Percentiles rank a stretch among this genome's conserved stretches.
Conservation (phyloP, 2,888 invertebrate genomes). For the Fabriciana adippe region DNA sequence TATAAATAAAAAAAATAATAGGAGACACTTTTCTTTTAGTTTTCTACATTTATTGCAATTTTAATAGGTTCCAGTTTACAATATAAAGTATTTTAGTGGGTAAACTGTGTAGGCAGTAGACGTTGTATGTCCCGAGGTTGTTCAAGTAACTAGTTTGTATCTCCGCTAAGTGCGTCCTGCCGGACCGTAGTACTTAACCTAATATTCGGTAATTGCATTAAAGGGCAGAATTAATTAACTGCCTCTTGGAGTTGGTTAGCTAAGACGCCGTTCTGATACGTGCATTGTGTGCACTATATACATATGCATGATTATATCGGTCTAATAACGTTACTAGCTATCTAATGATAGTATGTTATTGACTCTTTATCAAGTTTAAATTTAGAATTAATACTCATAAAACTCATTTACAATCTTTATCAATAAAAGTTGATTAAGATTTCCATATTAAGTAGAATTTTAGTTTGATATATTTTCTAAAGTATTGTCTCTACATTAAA, state of each 20-base stretch:
- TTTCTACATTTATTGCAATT: slow-evolving; percentile 2
- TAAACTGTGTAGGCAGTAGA: slow-evolving; percentile 26
- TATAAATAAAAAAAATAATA: background rate
- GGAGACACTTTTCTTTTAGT: background rate
- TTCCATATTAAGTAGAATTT: too few species aligned
- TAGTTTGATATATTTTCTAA: too few species aligned
- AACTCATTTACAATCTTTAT: too few species aligned
- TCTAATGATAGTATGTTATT: background rate
- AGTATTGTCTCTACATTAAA: too few species aligned
- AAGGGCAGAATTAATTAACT: slow-evolving; percentile 71
- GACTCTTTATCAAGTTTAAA: background rate
- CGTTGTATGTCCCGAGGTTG: slow-evolving; percentile 44
- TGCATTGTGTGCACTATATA: slow-evolving; percentile 32
- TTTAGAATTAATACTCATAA: too few species aligned
- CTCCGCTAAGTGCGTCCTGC: slow-evolving; percentile 68
- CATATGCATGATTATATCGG: slow-evolving; percentile 2
- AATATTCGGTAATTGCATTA: slow-evolving; percentile 78
- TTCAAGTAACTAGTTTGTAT: slow-evolving; percentile 72
- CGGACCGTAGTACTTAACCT: slow-evolving; percentile 74
- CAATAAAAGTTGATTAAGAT: too few species aligned
- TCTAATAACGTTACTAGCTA: background rate
- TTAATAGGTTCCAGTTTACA: slow-evolving; percentile 20
- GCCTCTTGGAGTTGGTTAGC: slow-evolving; percentile 63
- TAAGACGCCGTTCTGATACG: slow-evolving; percentile 65
- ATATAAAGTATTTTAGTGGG: slow-evolving; percentile 5